A percentile compares a stretch with the other conserved stretches of the same genome.
These are phyloP conservation scores for Bilobella aurantiaca DNA, from an alignment of 1,140 invertebrate species.

Conservation along the genomic window DNA sequence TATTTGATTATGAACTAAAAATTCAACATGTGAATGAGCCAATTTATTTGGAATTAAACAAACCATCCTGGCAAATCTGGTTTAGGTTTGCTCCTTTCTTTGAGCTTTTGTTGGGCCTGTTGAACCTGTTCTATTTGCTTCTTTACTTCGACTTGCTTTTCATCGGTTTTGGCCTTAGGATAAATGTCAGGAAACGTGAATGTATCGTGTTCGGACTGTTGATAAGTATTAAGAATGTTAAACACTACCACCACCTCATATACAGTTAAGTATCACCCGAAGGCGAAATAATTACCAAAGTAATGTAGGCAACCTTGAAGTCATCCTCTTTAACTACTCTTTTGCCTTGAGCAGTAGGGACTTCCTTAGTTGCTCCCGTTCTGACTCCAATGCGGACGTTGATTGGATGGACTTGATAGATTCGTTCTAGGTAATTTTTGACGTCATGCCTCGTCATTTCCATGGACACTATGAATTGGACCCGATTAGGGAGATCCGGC, in stretches of 20 bases:
- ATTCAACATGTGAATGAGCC: too few relatives aligned
- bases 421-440: conserved; percentile 87
- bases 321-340: conserved; percentile 74
- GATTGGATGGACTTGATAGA: conserved; percentile 70
- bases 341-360: conserved; percentile 34
- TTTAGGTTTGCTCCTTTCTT: not conserved
- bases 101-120: not conserved
- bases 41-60: not conserved
- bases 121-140: not conserved
- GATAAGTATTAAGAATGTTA: conserved; percentile 38
- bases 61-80: not conserved
- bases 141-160: not conserved
- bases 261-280: not conserved
- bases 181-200: not conserved
- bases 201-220: conserved; percentile 22
- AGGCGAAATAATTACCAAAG: conserved; percentile 67
- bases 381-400: conserved; percentile 61
- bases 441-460: conserved; percentile 75
- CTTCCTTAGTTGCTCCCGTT: conserved; percentile 38
- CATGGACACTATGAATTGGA: conserved; percentile 73
- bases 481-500: conserved; percentile 59
- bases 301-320: conserved; percentile 66
- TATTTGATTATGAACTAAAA: too few relatives aligned
- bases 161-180: not conserved
- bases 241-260: not conserved